Conservation (phyloP, 2,888 invertebrate genomes). For the Falcaria lacertinaria region DNA sequence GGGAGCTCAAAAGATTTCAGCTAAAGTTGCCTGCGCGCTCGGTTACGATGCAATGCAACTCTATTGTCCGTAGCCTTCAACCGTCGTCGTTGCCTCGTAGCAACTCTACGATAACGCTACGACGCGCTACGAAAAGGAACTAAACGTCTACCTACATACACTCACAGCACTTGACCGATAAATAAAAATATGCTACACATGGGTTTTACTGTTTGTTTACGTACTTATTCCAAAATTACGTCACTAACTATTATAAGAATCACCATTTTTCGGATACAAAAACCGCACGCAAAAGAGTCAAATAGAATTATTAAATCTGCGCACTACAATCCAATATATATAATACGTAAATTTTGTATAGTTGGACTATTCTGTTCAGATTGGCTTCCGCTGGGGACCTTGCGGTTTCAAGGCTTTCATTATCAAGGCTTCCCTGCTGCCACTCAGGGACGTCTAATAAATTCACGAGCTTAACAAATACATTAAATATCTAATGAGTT, state of each 20-base stretch:
- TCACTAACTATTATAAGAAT: too few relatives aligned
- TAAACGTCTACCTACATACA: conserved; percentile 22
- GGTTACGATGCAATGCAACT: conserved; percentile 42
- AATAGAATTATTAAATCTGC: too few relatives aligned
- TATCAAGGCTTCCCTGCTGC: conserved; percentile 36
- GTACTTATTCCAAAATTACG: too few relatives aligned
- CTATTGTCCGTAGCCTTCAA: conserved; percentile 52
- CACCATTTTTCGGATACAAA: too few relatives aligned
- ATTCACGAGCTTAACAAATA: neutral
- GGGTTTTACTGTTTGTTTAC: neutral
- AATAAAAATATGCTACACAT: conserved; percentile 14
- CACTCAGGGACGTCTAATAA: neutral
- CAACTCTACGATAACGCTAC: conserved; percentile 32
- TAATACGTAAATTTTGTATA: too few relatives aligned
- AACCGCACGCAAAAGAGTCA: too few relatives aligned
- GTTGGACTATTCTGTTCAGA: conserved; percentile 35
- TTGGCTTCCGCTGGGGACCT: conserved; percentile 33
- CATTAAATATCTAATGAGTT: neutral
- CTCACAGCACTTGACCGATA: conserved; percentile 9
- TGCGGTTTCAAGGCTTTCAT: conserved; percentile 39
- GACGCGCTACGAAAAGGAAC: conserved; percentile 23
- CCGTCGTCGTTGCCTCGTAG: conserved; percentile 39
- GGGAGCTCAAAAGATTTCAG: conserved; percentile 58
- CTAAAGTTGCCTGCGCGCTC: conserved; percentile 39
- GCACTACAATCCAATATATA: too few relatives aligned